These are phyloP conservation scores for Anguilla anguilla DNA, from an alignment of 2,797 vertebrate genomes.

Conservation along the genomic window DNA sequence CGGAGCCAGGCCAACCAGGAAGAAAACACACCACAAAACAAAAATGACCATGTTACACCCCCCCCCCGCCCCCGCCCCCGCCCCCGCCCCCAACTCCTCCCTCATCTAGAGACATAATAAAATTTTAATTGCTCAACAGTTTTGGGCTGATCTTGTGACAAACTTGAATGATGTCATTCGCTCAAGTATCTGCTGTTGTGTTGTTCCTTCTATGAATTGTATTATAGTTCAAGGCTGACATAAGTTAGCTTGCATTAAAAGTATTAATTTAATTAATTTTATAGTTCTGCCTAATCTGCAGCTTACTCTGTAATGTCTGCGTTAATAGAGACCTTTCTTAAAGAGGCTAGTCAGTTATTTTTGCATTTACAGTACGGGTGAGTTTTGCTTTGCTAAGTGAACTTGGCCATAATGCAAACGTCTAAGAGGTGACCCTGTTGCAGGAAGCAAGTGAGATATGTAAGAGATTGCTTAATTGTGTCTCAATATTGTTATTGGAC, in stretches of 20 bases:
- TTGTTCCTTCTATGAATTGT: neutral
- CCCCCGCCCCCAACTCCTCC: neutral
- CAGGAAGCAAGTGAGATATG: neutral
- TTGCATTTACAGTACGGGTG: neutral
- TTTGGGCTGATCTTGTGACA: neutral
- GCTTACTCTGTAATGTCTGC: neutral
- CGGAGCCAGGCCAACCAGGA: neutral
- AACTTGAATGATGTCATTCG: neutral
- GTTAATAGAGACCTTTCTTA: too few relatives aligned
- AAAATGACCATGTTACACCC: neutral
- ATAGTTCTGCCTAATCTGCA: neutral
- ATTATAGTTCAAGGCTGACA: neutral
- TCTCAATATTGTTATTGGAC: neutral
- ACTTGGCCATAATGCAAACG: neutral
- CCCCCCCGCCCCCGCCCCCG: too few relatives aligned
- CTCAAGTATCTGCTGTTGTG: neutral
- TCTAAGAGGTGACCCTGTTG: neutral
- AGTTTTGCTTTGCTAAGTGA: neutral
- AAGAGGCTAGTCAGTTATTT: neutral
- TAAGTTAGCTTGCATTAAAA: neutral
- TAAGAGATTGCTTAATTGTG: neutral
- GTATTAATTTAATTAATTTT: neutral
- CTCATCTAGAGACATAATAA: neutral
- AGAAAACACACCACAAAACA: neutral
- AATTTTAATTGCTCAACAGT: constrained; percentile 8